Base-by-base conservation (phyloP, 1,140 invertebrate genomes). In the Eufriesea mexicana region DNA sequence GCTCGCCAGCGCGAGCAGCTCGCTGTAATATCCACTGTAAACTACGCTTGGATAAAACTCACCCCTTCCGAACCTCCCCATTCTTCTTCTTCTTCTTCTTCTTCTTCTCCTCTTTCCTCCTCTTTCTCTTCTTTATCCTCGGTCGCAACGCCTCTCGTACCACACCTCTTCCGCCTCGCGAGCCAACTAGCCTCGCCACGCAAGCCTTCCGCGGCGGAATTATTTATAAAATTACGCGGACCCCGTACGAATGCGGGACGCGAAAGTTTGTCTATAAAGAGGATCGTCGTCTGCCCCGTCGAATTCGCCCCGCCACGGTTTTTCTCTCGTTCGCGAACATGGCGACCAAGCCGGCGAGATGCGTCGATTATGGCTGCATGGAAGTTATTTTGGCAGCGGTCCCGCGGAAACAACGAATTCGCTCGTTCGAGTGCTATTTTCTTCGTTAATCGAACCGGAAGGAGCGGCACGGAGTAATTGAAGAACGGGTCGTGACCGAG, bases 11-110 rank as follows among this genome's bases (percentile, higher is more conserved):
- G 68, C 66, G 55, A 57, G 42, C 72, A 71, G 28, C 55, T 71
- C 55, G 72, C 70, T 72, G 81, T 90, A 89, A 90, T 89, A 90
- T 89, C 85, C 73, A 85, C 79, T 89, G 89, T 90, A 90, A 90
- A 85, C 78, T 79, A 85, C 66, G 35, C 79, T 79, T 42, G 85
- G 85, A 88, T 87, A 86, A 83, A 87, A 79, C 72, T 77, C 77
- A 64, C 71, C 61, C 84, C 62, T 70, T 59, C 42, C 35, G n/a
- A 51, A 23, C 78, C 62, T 18, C 72, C 54, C 49, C 18, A 28
- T 67, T 8, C 51, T 45, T 8, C 28, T 47, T 28, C 72, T 14
- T 28, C 71, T 5, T 2, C 45, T 5, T 20, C 35, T 35, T 10
- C 20, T 12, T 20, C 59, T 70, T 1, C 42, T 14, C 7, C 28